phyloP scores from a whole-genome alignment of 2,797 vertebrate species.

The Manis pentadactyla region DNA sequence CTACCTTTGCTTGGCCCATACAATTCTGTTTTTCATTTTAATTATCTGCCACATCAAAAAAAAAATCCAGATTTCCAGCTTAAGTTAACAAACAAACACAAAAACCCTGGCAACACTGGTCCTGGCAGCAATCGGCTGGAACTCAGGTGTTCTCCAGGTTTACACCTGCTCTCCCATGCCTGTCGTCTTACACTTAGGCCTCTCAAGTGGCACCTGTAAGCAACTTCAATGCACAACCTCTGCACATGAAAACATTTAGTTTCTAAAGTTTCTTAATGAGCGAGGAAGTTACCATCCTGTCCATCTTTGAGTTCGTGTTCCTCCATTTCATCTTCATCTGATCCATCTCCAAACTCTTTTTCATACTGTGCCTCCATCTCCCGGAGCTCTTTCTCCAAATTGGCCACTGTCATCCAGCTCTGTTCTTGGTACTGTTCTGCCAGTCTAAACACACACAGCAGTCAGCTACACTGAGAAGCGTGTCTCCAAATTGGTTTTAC shows the following conservation, averaged over 20 bases:
- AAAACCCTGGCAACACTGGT: neutral
- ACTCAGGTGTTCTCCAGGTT: neutral
- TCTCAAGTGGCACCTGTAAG: accelerated
- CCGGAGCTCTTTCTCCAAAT: slow-evolving; percentile 95
- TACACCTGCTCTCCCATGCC: accelerated
- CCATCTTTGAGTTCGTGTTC: slow-evolving; percentile 84
- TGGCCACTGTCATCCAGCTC: slow-evolving; percentile 95
- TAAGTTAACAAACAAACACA: neutral
- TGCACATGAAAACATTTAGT: neutral
- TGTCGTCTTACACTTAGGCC: neutral
- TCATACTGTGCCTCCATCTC: slow-evolving; percentile 97
- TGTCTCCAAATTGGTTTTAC: neutral
- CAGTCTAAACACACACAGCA: slow-evolving; percentile 83
- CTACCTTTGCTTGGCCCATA: neutral
- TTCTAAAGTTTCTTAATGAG: neutral
- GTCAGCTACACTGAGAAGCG: neutral
- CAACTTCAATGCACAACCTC: neutral
- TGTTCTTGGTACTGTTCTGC: slow-evolving; percentile 96
- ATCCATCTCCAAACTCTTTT: slow-evolving; percentile 95
- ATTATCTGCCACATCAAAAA: neutral
- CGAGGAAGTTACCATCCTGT: slow-evolving; percentile 83
- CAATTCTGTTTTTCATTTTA: neutral
- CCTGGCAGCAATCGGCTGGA: neutral
- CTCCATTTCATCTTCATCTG: slow-evolving; percentile 85
- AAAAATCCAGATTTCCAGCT: neutral